Evolutionary conservation across 2,888 invertebrate genomes (phyloP), one percentile per base, ranked within the genome.

Genomic region (Galerucella pusilla): DNA sequence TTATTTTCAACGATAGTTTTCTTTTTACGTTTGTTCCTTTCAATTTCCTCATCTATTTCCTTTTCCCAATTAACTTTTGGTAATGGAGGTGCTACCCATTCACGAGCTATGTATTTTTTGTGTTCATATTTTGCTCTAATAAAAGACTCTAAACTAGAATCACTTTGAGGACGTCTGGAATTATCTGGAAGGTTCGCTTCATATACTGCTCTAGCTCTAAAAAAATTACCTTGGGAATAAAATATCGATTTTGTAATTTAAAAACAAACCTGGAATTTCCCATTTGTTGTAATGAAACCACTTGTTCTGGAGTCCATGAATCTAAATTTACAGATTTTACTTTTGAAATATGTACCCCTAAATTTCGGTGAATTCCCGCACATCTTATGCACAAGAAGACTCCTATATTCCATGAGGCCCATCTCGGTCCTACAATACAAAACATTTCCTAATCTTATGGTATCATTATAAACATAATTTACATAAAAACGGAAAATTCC

Each of bases 321-420:
- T 99, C 99, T 77, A 99, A 90, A 88, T 98, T 99, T 78, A 99
- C 98, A 67, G 98, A 98, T 89, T 98, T 98, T 73, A 99, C 99
- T 88, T 96, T 96, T 78, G 98, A 99, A 89, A 99, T 98, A 88
- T 99, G 99, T 11, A 99, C 98, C 63, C 99, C 99, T 66, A 99
- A 91, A 88, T 99, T 99, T 78, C 99, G 92, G 89, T 99, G 99
- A 85, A 99, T 98, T 28, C 99, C 99, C 14, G 99, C 99, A 89
- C 99, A 99, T 72, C 99, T 92, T 86, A 99, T 99, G 88, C 99
- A 99, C 68, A 99, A 90, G 88, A 99, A 99, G 83, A 99, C 95
- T 60, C 99, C 99, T 80, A 99, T 90, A 88, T 99, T 99, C 98
- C 98, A 99, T 80, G 98, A 97, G 66, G 99, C 98, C 99, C 99